Evolutionary conservation across 2,888 invertebrate genomes (phyloP).

Genomic region (Stegophylla sp.): DNA sequence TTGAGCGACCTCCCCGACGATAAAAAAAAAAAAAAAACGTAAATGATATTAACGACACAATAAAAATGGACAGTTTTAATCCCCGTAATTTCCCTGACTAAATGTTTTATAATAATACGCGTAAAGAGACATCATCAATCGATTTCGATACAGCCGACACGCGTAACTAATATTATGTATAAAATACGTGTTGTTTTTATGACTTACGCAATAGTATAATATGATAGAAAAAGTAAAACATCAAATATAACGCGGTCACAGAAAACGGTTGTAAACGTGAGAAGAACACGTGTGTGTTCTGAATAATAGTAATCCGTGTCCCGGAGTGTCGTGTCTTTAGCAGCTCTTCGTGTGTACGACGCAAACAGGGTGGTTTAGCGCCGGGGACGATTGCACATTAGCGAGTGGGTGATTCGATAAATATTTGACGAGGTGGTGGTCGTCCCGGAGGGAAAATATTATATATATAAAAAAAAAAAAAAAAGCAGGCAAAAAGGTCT

Average conservation of each 20-base stretch:
- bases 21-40: too few species aligned
- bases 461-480: too few species aligned
- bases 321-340: constrained; percentile 7
- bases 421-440: constrained; percentile 48
- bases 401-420: constrained; percentile 42
- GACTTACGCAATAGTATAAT: not conserved
- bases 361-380: constrained; percentile 26
- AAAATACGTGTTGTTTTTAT: constrained; percentile 4
- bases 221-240: not conserved
- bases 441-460: constrained; percentile 48
- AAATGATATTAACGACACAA: not conserved
- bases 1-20: too few species aligned
- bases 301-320: constrained; percentile 14
- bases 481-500: constrained; percentile 26
- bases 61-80: too few species aligned
- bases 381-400: constrained; percentile 36
- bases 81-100: too few species aligned
- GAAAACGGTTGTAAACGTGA: constrained; percentile 1
- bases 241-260: constrained; percentile 2
- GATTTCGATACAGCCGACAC: not conserved
- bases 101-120: too few species aligned
- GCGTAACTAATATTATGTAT: not conserved
- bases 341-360: too few species aligned
- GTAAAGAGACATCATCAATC: not conserved
- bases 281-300: constrained; percentile 6